Percentiles rank a stretch among this genome's conserved stretches.
These are phyloP conservation scores for Patiria miniata DNA, from an alignment of 35 echinoderm and acorn worm genomes.

Conservation along the genomic window DNA sequence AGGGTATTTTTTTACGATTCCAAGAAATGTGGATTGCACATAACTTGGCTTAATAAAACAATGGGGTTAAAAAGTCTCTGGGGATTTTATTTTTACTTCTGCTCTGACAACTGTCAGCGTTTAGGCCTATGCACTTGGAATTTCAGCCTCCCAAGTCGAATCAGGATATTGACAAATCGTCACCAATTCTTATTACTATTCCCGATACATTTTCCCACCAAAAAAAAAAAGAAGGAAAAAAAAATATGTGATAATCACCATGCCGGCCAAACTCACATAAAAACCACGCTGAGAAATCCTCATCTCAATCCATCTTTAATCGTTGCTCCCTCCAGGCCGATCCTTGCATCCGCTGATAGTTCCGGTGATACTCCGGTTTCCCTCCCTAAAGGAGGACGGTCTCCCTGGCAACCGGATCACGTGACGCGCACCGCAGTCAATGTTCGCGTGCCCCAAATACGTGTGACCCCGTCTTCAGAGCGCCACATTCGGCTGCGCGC, in stretches of 20 bases:
- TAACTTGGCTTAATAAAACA: too few species aligned
- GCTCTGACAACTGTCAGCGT: not conserved
- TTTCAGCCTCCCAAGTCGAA: too few species aligned
- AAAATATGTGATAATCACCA: too few species aligned
- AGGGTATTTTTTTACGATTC: too few species aligned
- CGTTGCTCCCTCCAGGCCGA: constrained; percentile 16
- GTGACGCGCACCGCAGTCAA: constrained; percentile 13
- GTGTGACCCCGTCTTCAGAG: not conserved
- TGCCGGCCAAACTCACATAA: too few species aligned
- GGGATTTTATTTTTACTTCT: too few species aligned
- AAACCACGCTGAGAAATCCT: not conserved
- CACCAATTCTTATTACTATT: not conserved
- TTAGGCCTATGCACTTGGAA: not conserved
- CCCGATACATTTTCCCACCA: not conserved
- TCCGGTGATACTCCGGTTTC: constrained; percentile 32
- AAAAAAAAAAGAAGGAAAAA: not conserved
- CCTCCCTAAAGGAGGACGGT: constrained; percentile 21
- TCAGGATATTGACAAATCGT: not conserved
- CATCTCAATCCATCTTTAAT: not conserved
- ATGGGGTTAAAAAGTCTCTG: too few species aligned
- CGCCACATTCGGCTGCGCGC: not conserved
- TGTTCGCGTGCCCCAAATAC: constrained; percentile 21
- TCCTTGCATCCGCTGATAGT: constrained; percentile 24
- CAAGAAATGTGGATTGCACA: too few species aligned
- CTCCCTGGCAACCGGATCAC: not conserved